Evolutionary conservation across 2,888 invertebrate genomes (phyloP).

Genomic region (Mimumesa dahlbomi): DNA sequence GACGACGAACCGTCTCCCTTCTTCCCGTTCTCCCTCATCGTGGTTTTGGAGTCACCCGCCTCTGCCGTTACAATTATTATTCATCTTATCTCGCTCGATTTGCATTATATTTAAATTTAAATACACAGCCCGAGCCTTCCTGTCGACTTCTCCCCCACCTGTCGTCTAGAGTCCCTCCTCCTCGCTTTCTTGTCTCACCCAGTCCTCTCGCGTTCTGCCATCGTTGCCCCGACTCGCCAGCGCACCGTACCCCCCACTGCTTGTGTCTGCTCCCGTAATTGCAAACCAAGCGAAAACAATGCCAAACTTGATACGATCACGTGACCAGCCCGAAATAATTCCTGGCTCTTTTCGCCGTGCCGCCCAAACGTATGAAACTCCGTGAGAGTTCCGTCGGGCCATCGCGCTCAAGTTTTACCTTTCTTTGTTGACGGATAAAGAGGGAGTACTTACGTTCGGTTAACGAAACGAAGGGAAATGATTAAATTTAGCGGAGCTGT

Average conservation of each 20-base stretch:
- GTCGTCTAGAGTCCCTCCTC: slow-evolving; percentile 35
- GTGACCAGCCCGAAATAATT: slow-evolving; percentile 65
- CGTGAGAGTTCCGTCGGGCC: slow-evolving; percentile 27
- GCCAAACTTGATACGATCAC: slow-evolving; percentile 64
- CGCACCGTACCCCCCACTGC: slow-evolving; percentile 40
- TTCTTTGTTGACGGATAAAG: background rate
- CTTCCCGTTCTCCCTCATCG: slow-evolving; percentile 10
- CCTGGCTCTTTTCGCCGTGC: slow-evolving; percentile 28
- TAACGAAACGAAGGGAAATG: too few species aligned
- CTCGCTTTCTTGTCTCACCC: slow-evolving; percentile 35
- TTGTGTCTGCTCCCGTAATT: slow-evolving; percentile 49
- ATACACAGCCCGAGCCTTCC: slow-evolving; percentile 58
- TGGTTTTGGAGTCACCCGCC: slow-evolving; percentile 16
- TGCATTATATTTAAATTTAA: slow-evolving; percentile 78
- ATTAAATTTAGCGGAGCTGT: too few species aligned
- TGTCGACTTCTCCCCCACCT: slow-evolving; percentile 31
- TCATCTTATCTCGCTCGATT: slow-evolving; percentile 76
- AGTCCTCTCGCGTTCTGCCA: slow-evolving; percentile 17
- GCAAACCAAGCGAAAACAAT: slow-evolving; percentile 67
- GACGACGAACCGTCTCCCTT: slow-evolving; percentile 57
- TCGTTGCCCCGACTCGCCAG: slow-evolving; percentile 33
- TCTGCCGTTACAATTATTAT: slow-evolving; percentile 73
- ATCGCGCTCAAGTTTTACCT: background rate
- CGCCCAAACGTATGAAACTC: slow-evolving; percentile 37
- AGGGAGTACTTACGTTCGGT: too few species aligned